These are phyloP conservation scores for Aramus guarauna DNA, from an alignment of 2,113 vertebrate genomes.

Conservation along the genomic window DNA sequence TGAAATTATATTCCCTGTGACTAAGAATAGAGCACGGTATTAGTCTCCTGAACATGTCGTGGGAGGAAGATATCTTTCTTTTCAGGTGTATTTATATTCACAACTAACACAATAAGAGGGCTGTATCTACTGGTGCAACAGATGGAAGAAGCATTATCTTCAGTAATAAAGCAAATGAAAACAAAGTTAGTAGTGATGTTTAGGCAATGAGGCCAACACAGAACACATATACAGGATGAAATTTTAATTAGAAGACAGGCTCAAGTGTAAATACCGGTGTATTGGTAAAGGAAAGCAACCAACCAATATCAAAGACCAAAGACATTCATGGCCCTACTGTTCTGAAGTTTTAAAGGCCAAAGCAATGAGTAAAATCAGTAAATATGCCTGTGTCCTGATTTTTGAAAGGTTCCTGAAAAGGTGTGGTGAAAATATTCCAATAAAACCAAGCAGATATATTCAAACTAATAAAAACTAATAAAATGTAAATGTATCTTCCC, in stretches of 20 bases:
- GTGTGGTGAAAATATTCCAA: neutral
- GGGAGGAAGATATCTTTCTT: neutral
- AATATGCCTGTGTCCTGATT: neutral
- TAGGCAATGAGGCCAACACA: neutral
- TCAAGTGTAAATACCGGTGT: neutral
- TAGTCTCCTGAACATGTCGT: neutral
- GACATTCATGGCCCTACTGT: neutral
- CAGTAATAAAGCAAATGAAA: neutral
- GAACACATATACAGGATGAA: neutral
- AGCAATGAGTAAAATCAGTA: neutral
- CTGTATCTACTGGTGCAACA: neutral
- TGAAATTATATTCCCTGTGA: neutral
- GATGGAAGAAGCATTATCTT: neutral
- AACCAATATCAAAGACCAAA: neutral
- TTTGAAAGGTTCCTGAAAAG: neutral
- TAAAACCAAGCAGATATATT: neutral
- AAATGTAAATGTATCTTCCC: neutral
- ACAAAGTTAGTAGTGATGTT: neutral
- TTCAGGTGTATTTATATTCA: constrained; percentile 11
- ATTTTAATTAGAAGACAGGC: neutral
- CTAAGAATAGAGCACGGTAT: neutral
- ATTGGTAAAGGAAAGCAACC: neutral
- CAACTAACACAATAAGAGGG: neutral
- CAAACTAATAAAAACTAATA: neutral
- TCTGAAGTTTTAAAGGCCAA: neutral